A percentile compares a stretch with the other conserved stretches of the same genome.
phyloP scores from a whole-genome alignment of 2,113 vertebrate genomes.

The Fregata magnificens region DNA sequence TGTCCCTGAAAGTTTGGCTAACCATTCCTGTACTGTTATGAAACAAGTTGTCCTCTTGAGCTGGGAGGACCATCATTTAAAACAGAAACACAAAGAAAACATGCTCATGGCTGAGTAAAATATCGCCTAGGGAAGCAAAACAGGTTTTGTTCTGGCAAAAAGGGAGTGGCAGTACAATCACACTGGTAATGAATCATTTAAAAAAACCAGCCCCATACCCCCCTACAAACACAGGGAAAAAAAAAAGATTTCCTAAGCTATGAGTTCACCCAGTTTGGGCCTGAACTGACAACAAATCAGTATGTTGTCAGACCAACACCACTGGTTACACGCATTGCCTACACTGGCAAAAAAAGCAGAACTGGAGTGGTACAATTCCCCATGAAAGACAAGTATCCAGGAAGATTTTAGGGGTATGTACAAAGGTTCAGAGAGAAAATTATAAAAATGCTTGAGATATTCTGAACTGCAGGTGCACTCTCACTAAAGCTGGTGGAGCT shows the following conservation, averaged over 20 bases:
- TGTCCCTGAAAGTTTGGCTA: not conserved
- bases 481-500: not conserved
- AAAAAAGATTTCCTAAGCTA: not conserved
- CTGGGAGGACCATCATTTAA: not conserved
- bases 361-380: not conserved
- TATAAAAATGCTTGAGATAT: not conserved
- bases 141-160: not conserved
- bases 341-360: not conserved
- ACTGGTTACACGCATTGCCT: not conserved
- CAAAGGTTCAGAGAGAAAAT: not conserved
- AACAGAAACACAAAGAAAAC: not conserved
- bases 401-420: not conserved
- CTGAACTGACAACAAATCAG: not conserved
- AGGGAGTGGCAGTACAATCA: constrained; percentile 23
- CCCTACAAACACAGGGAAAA: not conserved
- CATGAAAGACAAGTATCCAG: fast-evolving
- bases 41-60: not conserved
- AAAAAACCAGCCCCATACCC: not conserved
- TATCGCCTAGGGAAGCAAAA: constrained; percentile 1
- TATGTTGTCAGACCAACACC: not conserved
- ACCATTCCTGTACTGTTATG: not conserved
- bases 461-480: not conserved
- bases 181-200: not conserved
- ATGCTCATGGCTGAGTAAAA: not conserved
- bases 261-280: not conserved